These are phyloP conservation scores for Folsomia manolachei DNA, from an alignment of 2,888 invertebrate species.

Conservation along the genomic window DNA sequence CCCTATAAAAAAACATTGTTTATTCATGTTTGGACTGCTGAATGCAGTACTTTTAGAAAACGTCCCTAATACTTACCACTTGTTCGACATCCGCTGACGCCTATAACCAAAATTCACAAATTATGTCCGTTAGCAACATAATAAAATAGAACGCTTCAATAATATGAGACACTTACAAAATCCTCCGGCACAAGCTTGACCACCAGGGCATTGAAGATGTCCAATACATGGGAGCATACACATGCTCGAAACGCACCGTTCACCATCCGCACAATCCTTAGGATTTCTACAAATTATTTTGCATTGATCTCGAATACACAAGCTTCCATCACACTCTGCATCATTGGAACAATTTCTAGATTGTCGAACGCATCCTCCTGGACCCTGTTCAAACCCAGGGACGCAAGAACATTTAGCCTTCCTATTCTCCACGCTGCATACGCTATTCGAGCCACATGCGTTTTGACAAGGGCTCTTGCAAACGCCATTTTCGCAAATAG, in stretches of 20 bases:
- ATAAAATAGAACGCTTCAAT: neutral
- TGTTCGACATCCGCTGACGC: constrained; percentile 74
- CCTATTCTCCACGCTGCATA: constrained; percentile 69
- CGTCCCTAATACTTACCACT: constrained; percentile 60
- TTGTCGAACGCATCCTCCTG: constrained; percentile 70
- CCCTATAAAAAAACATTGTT: too few species aligned
- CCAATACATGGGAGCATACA: constrained; percentile 76
- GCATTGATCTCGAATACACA: constrained; percentile 80
- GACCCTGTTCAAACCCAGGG: constrained; percentile 68
- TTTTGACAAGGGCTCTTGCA: constrained; percentile 79
- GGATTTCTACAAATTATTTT: constrained; percentile 73
- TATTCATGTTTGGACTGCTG: neutral
- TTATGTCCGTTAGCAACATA: neutral
- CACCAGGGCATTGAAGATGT: constrained; percentile 74
- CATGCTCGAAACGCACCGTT: constrained; percentile 72
- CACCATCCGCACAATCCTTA: constrained; percentile 74
- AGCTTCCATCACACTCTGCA: constrained; percentile 72
- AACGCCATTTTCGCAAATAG: constrained; percentile 67
- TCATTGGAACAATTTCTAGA: constrained; percentile 67
- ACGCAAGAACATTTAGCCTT: constrained; percentile 73
- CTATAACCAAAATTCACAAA: constrained; percentile 58
- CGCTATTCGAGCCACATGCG: constrained; percentile 76
- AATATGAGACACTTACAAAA: constrained; percentile 71
- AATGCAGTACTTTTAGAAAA: neutral
- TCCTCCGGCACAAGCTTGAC: constrained; percentile 76